Evolutionary conservation across 37 sponge, comb jelly and placozoan species (phyloP).

Genomic region (Halisarca cf. caerulea): DNA sequence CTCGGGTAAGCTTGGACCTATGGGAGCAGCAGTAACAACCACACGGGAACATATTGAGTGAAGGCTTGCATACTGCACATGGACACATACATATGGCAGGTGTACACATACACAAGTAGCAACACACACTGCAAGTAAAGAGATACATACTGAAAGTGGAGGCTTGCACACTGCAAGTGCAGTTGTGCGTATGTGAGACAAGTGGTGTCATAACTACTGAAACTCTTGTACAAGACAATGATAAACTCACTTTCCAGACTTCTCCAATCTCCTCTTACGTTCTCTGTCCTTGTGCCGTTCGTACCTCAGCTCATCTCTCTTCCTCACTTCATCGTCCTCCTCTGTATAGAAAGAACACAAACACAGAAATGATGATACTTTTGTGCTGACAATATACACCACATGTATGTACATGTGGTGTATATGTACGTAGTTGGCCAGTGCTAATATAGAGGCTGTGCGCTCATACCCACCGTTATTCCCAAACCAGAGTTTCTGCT

Average conservation of each 20-base stretch:
- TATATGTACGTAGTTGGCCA: no score
- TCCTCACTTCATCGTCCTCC: constrained; percentile 62
- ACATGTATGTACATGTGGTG: no score
- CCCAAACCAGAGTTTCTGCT: no score
- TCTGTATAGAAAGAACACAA: constrained; percentile 12
- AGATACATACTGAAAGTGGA: no score
- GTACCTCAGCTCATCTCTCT: constrained; percentile 90
- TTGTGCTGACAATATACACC: no score
- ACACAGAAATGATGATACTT: no score
- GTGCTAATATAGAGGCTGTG: no score
- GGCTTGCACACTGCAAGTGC: no score
- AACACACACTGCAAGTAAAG: no score
- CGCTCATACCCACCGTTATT: no score
- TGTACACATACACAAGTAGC: no score
- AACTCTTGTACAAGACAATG: neutral
- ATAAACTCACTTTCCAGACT: constrained; percentile 47
- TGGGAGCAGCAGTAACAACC: neutral
- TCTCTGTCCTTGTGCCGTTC: constrained; percentile 99
- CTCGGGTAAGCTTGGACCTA: constrained; percentile 73
- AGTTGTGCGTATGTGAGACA: neutral
- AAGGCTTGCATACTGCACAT: neutral
- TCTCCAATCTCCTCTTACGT: constrained; percentile 86
- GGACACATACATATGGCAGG: neutral
- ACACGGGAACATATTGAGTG: neutral
- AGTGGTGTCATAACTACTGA: no score